phyloP scores from a whole-genome alignment of 2,113 vertebrate species.

The Naja naja region DNA sequence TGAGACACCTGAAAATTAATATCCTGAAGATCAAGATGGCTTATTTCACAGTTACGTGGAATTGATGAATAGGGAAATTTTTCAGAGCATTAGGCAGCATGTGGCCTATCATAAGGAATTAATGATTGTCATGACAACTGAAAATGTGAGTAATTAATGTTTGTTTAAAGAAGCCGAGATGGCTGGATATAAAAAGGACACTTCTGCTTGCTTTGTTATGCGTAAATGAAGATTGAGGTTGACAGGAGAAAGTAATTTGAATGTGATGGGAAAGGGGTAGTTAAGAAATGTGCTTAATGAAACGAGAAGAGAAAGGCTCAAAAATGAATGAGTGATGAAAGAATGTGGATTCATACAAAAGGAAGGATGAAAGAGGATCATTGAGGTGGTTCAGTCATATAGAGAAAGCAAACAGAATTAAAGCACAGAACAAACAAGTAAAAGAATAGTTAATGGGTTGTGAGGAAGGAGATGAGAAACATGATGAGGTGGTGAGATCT shows the following conservation, averaged over 20 bases:
- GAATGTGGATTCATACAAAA: background rate
- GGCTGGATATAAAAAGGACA: background rate
- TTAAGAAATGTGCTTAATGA: background rate
- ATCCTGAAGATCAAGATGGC: background rate
- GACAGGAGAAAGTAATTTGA: background rate
- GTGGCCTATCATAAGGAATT: background rate
- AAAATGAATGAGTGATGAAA: background rate
- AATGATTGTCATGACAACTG: background rate
- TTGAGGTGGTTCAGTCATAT: background rate
- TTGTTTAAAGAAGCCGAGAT: background rate
- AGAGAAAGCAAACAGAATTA: background rate
- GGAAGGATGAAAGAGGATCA: background rate
- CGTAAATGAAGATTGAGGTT: background rate
- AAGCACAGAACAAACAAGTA: background rate
- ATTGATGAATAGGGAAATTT: background rate
- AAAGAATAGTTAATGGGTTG: background rate
- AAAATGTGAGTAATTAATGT: background rate
- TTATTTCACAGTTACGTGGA: background rate
- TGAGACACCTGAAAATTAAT: background rate
- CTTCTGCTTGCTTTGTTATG: background rate
- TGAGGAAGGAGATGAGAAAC: background rate
- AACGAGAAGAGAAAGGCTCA: background rate
- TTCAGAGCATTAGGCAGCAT: background rate
- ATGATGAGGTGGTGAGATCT: background rate
- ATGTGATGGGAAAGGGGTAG: background rate